Evolutionary conservation across 2,888 invertebrate species (phyloP).

Genomic region (Argyra leucocephala): DNA sequence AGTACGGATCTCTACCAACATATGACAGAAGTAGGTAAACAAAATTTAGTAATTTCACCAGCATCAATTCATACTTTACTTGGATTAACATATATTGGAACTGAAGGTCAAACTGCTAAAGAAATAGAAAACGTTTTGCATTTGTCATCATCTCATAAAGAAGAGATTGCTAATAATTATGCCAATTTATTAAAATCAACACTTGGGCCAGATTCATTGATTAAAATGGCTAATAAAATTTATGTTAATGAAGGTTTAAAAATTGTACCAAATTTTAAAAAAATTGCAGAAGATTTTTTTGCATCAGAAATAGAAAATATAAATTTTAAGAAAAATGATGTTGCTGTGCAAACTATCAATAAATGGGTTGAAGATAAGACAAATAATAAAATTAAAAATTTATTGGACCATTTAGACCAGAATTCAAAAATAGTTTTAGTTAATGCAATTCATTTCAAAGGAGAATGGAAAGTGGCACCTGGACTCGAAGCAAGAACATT

Average conservation of each 20-base stretch:
- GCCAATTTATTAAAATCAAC: constrained; percentile 28
- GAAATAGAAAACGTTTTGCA: constrained; percentile 30
- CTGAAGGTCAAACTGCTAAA: constrained; percentile 45
- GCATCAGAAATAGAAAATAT: constrained; percentile 53
- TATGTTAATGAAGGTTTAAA: constrained; percentile 53
- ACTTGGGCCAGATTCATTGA: constrained; percentile 24
- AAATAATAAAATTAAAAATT: constrained; percentile 67
- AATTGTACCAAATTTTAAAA: constrained; percentile 48
- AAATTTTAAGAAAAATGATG: constrained; percentile 49
- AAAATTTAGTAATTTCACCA: constrained; percentile 36
- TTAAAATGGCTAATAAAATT: constrained; percentile 64
- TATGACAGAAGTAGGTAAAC: too few species aligned
- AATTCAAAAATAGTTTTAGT: constrained; percentile 62
- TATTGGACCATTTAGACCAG: constrained; percentile 53
- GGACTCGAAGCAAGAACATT: constrained; percentile 52
- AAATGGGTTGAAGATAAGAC: constrained; percentile 72
- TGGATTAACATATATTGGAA: constrained; percentile 61
- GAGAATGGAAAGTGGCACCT: constrained; percentile 63
- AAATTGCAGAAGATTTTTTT: constrained; percentile 53
- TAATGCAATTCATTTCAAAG: constrained; percentile 82
- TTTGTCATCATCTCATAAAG: constrained; percentile 25
- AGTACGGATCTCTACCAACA: too few species aligned
- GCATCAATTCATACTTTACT: constrained; percentile 60
- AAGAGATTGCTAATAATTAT: constrained; percentile 29
- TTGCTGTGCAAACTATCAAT: constrained; percentile 58